Conservation (phyloP, 2,888 invertebrate genomes). For the Magallana nippona region DNA sequence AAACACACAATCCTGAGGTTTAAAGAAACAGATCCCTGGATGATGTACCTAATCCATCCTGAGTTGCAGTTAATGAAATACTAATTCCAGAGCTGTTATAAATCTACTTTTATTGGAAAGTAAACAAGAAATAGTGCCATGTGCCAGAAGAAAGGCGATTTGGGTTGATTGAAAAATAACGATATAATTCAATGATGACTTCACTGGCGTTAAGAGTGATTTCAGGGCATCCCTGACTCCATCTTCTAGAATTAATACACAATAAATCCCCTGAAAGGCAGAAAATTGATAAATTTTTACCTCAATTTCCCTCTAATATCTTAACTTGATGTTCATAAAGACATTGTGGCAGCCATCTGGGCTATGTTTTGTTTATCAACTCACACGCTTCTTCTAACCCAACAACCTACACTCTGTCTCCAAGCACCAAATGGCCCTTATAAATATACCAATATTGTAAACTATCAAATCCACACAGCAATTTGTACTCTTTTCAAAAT, state of each 20-base stretch:
- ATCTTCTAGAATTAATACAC: neutral
- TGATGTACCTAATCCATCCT: neutral
- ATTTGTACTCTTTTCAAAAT: neutral
- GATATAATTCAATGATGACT: conserved; percentile 10
- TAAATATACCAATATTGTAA: conserved; percentile 27
- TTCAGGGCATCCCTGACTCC: neutral
- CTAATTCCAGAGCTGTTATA: conserved; percentile 29
- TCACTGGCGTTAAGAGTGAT: neutral
- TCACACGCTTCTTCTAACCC: conserved; percentile 16
- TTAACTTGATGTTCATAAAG: conserved; percentile 18
- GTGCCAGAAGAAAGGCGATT: conserved; percentile 11
- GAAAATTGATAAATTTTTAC: conserved; percentile 24
- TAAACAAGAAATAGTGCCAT: conserved; percentile 23
- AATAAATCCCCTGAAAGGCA: neutral
- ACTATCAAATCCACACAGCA: conserved; percentile 3
- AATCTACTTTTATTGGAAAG: conserved; percentile 27
- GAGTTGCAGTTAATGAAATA: conserved; percentile 23
- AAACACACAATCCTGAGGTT: neutral
- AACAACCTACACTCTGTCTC: conserved; percentile 11
- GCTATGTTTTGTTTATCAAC: neutral
- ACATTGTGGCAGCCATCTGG: conserved; percentile 16
- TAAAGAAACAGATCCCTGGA: neutral
- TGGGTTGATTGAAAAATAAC: conserved; percentile 19
- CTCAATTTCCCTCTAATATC: neutral
- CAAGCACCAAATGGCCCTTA: neutral